Conservation (phyloP, 2,888 invertebrate genomes). For the Creontiades dilutus region DNA sequence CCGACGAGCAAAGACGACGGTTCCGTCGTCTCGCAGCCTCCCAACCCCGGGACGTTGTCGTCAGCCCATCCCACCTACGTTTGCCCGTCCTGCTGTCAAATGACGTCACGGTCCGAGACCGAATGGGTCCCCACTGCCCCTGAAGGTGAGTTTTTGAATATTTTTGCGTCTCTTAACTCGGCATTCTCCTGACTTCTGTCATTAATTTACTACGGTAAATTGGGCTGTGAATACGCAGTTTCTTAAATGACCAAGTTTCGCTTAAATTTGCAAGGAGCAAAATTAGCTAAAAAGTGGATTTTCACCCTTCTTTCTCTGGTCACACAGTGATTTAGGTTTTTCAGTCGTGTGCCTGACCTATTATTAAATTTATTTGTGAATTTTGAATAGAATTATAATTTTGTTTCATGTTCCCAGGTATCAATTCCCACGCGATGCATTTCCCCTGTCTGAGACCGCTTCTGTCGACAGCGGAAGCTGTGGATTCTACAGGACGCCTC, state of each 20-base stretch:
- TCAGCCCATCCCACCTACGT: conserved; percentile 62
- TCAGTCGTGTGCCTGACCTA: too few species aligned
- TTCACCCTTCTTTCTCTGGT: too few species aligned
- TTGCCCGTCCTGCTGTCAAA: conserved; percentile 71
- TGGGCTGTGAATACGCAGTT: too few species aligned
- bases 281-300: too few species aligned
- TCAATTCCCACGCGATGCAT: conserved; percentile 96
- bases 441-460: conserved; percentile 82
- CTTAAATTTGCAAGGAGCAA: too few species aligned
- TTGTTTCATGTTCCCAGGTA: conserved; percentile 78
- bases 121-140: conserved; percentile 92
- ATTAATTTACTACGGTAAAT: too few species aligned
- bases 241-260: too few species aligned
- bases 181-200: too few species aligned
- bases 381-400: too few species aligned
- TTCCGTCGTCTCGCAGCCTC: background rate
- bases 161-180: too few species aligned
- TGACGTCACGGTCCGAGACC: conserved; percentile 81
- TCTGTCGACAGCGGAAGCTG: conserved; percentile 66
- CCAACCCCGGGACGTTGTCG: conserved; percentile 14
- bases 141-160: conserved; percentile 81
- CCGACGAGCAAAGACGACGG: conserved; percentile 68
- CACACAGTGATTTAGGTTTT: too few species aligned
- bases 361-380: too few species aligned
- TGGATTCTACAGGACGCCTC: conserved; percentile 84